Evolutionary conservation across 2,888 invertebrate species (phyloP), one percentile per base, ranked within the genome.

Genomic region (Dendrolimus pini): DNA sequence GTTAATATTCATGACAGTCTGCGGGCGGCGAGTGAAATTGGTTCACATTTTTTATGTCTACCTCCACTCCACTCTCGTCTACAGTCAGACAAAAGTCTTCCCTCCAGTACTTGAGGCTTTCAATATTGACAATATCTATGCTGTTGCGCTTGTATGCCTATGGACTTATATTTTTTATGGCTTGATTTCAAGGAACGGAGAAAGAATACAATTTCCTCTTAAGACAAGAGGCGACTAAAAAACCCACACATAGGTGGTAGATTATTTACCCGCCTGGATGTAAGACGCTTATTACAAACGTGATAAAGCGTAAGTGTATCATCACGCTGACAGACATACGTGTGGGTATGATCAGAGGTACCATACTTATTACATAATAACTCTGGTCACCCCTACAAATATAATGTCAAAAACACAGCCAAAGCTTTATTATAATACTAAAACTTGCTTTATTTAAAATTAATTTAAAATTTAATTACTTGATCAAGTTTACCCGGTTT

Each of bases 1-100:
- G 82, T 88, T 86, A 88, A 88, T 88, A 88, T 88, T 88, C 87
- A 88, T 86, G 85, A 74, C 83, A 83, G 78, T 84, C 82, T 81
- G 82, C 77, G 82, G 82, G 82, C 78, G 77, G 76, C 78, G 77
- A 83, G 80, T 82, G 82, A 79, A 85, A 87, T 86, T 86, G 86
- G 82, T 78, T 81, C 85, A 80, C 83, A 85, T 87, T 88, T 88
- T 87, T 88, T 86, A 87, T 79, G 77, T 81, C 76, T 75, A 66
- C 73, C 68, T 64, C 68, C 71, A 68, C 70, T 69, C 67, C 65
- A 60, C 60, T 60, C 47, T 47, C 47, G 47, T 47, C 30, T 30
- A 47, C 47, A 47, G 47, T 47, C 47, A 47, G 47, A 47, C 56
- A 60, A 65, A 77, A 78, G 71, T 74, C 75, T 72, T 70, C 65